Evolutionary conservation across 1,140 invertebrate genomes (phyloP).

Genomic region (Zaprionus vittiger): DNA sequence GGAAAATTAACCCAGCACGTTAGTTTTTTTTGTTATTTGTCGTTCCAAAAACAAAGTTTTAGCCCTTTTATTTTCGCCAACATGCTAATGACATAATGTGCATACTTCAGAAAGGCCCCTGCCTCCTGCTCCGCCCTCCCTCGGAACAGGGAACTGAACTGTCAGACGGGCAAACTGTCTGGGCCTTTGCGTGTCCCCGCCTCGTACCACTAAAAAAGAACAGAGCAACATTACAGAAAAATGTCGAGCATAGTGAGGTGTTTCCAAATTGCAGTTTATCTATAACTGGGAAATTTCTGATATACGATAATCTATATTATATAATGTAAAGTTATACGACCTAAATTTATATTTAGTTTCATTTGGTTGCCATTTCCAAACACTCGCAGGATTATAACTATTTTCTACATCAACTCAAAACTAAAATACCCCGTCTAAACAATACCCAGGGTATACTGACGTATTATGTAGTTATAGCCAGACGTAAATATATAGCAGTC

Average conservation of each 20-base stretch:
- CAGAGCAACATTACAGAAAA: slow-evolving; percentile 6
- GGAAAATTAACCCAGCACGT: slow-evolving; percentile 7
- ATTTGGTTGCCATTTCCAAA: neutral
- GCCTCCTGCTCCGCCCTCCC: slow-evolving; percentile 11
- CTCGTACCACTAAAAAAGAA: slow-evolving; percentile 37
- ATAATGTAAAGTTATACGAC: neutral
- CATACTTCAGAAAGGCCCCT: slow-evolving; percentile 72
- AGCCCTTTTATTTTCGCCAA: slow-evolving; percentile 71
- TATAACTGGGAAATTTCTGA: neutral
- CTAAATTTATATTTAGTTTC: neutral
- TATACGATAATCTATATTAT: neutral
- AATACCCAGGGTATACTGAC: slow-evolving; percentile 20
- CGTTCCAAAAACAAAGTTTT: slow-evolving; percentile 54
- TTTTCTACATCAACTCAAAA: neutral
- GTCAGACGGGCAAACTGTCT: slow-evolving; percentile 46
- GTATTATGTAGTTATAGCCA: slow-evolving; percentile 66
- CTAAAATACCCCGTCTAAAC: neutral
- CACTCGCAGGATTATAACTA: neutral
- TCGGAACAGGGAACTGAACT: slow-evolving; percentile 30
- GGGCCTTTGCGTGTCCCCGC: slow-evolving; percentile 64
- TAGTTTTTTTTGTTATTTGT: slow-evolving; percentile 15
- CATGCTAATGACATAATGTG: slow-evolving; percentile 83
- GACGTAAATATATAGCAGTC: slow-evolving; percentile 79
- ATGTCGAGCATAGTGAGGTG: neutral
- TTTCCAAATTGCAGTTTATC: neutral